Conservation (phyloP, 2,113 vertebrate species). For the Helogale parvula region DNA sequence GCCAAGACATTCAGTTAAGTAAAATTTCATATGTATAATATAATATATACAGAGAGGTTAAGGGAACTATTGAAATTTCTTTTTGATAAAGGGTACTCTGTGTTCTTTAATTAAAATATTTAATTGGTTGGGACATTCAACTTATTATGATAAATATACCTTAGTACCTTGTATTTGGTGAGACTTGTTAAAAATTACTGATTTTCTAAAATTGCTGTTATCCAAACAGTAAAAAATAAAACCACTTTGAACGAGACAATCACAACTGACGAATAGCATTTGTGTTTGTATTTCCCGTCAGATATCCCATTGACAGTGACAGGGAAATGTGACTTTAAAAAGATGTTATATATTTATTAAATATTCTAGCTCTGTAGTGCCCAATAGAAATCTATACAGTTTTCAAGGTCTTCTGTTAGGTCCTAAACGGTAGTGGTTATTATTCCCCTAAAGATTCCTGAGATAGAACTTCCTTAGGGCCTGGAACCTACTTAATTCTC, state of each 20-base stretch:
- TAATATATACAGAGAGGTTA: not conserved
- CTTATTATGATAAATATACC: not conserved
- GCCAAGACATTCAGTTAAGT: not conserved
- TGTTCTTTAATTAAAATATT: not conserved
- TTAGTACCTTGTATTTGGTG: not conserved
- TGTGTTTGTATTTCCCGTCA: not conserved
- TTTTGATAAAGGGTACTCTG: not conserved
- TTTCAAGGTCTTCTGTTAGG: not conserved
- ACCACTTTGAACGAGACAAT: not conserved
- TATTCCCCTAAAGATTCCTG: not conserved
- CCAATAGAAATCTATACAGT: not conserved
- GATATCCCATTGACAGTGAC: not conserved
- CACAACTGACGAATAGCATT: not conserved
- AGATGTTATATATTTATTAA: not conserved
- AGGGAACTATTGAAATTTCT: not conserved
- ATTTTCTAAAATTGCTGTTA: slow-evolving; percentile 4
- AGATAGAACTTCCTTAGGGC: not conserved
- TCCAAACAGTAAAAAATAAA: not conserved
- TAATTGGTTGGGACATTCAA: not conserved
- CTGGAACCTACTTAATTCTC: slow-evolving; percentile 25
- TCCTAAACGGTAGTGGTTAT: not conserved
- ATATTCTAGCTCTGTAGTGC: not conserved
- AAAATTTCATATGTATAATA: not conserved
- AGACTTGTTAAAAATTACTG: not conserved
- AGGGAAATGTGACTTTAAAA: not conserved